Base-by-base conservation (phyloP, 92 coral and sea anemone genomes). In the Parazoanthus darwini region DNA sequence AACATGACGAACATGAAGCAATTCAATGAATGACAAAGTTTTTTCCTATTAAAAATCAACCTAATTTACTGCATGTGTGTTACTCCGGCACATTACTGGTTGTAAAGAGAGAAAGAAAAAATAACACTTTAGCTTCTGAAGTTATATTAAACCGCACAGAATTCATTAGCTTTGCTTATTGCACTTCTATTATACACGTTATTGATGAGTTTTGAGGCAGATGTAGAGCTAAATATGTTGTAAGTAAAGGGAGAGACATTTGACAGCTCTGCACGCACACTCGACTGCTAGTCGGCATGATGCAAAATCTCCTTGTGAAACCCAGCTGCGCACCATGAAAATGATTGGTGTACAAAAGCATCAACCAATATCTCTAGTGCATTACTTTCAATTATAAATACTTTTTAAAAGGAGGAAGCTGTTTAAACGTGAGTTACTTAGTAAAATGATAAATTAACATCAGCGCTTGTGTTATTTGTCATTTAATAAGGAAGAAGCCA, bases 401-500 rank as follows among this genome's bases (percentile, higher is more conserved):
- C 10, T 35, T 56, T 54, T 56, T 36, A 33, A 33, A 16, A 15
- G 71, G 26, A 22, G 83, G n/a, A 56, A 58, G 72, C 58, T 80
- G 10, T 35, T 80, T 80, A 80, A 63, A 72, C 26, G 22, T 26
- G 65, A 84, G 87, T 71, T 84, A 84, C 79, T 84, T 84, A 84
- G 44, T 59, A 72, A 50, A 42, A 9, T 84, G 87, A 84, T 84
- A 84, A 84, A 84, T 84, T 84, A 84, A 36, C 18, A 44, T 84
- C 87, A 84, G 79, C 87, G 87, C 79, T 71, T 71, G 25, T 84
- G 87, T 84, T 84, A 71, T 84, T 67, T 70, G 87, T 70, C 78
- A 84, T 84, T 26, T 84, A 54, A 84, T 46, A 37, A 84, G 87
- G 87, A 84, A 84, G 65, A 50, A 84, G 33, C 23, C 42, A 29